Evolutionary conservation across 2,113 vertebrate species (phyloP), one percentile per base, ranked within the genome.

Genomic region (Corvus moneduloides): DNA sequence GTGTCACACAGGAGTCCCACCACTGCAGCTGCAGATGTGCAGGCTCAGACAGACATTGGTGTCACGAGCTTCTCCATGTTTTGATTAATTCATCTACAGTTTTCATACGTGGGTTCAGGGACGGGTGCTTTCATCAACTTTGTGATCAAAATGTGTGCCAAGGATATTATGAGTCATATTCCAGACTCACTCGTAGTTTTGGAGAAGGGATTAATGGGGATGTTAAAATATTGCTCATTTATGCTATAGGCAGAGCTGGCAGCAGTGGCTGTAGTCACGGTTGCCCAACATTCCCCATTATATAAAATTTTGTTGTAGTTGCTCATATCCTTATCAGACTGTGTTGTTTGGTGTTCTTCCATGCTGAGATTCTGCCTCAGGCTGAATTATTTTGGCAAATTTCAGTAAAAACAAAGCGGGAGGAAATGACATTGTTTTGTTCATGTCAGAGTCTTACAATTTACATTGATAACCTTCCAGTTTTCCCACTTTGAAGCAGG

Each of bases 391-490:
- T 96, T 95, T 96, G 96, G 94, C 94, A 96, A 90, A 93, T 95
- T 96, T 93, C 59, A 94, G 87, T 72, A 67, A 93, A 96, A 96
- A 95, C 90, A 94, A 46, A 96, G 92, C 32, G 56, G 48, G 75
- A 93, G 93, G 92, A 96, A 95, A 95, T 95, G 43, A 92, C 87
- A 27, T 95, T 96, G 96, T 94, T 96, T 90, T 94, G 79, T 91
- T 88, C 79, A 30, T 96, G 94, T 94, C 80, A 88, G 80, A 87
- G 63, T 77, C 85, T 93, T 88, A 92, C 56, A 39, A 68, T 94
- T 86, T 66, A 91, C 74, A 76, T 75, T 96, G 95, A 96, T 95
- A 95, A 92, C 61, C 35, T 90, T 95, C 94, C 92, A 90, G 66
- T 87, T 88, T 90, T 74, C 87, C 69, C 73, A 7, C 94, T 97